phyloP scores from a whole-genome alignment of 2,888 invertebrate species.

The Drosophila demipolita region DNA sequence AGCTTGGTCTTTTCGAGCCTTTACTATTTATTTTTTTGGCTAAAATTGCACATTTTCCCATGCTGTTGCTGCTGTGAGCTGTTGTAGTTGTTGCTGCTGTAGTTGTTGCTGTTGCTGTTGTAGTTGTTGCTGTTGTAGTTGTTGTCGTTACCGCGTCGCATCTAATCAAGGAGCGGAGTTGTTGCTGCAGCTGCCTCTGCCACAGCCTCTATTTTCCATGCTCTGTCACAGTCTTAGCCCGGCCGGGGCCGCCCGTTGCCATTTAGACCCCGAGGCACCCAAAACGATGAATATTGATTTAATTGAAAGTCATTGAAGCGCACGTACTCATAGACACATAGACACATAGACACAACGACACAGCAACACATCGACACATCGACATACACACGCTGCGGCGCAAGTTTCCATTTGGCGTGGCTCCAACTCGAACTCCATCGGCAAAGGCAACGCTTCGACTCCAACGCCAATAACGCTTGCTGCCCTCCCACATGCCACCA shows the following conservation, averaged over 20 bases:
- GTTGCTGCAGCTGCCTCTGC: slow-evolving; percentile 47
- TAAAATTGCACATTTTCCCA: slow-evolving; percentile 83
- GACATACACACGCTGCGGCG: slow-evolving; percentile 31
- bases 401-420: slow-evolving; percentile 69
- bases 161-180: slow-evolving; percentile 77
- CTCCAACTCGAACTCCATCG: slow-evolving; percentile 60
- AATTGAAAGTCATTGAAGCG: slow-evolving; percentile 82
- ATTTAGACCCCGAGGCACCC: slow-evolving; percentile 72
- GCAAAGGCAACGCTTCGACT: slow-evolving; percentile 47
- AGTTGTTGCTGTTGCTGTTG: slow-evolving; percentile 28
- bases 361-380: slow-evolving; percentile 44
- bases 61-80: slow-evolving; percentile 53
- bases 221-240: slow-evolving; percentile 36
- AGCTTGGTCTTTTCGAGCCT: slow-evolving; percentile 56
- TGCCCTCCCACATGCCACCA: slow-evolving; percentile 74
- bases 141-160: slow-evolving; percentile 58
- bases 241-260: slow-evolving; percentile 69
- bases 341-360: slow-evolving; percentile 40
- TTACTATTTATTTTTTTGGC: slow-evolving; percentile 77
- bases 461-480: slow-evolving; percentile 45
- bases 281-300: slow-evolving; percentile 83
- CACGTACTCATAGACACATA: slow-evolving; percentile 69
- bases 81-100: slow-evolving; percentile 34
- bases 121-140: slow-evolving; percentile 32
- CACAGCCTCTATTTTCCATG: slow-evolving; percentile 15